phyloP scores from a whole-genome alignment of 1,140 invertebrate species.

The Drosophila fuyamai region DNA sequence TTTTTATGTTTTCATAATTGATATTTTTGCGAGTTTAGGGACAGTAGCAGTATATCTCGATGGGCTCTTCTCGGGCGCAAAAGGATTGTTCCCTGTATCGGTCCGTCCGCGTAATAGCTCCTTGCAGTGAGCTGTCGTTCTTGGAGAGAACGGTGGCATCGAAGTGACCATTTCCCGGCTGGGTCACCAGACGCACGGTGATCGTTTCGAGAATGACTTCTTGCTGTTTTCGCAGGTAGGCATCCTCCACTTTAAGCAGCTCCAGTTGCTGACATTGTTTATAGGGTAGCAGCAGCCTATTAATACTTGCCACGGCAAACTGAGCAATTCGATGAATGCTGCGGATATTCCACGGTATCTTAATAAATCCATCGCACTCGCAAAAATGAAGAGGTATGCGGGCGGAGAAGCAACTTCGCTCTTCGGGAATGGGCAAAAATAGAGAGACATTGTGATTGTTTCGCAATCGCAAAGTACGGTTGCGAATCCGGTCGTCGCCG shows the following conservation, averaged over 20 bases:
- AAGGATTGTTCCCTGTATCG: conserved; percentile 9
- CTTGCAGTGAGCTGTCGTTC: not conserved
- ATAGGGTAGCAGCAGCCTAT: conserved; percentile 1
- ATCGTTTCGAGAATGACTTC: not conserved
- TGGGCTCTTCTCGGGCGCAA: not conserved
- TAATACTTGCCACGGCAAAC: conserved; percentile 4
- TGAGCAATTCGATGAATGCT: conserved; percentile 2
- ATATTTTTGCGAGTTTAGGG: not conserved
- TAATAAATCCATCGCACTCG: conserved; percentile 3
- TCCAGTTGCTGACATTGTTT: conserved; percentile 11
- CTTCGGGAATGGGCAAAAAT: conserved; percentile 30
- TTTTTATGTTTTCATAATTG: not conserved
- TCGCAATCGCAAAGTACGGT: not conserved
- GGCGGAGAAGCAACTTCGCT: conserved; percentile 24
- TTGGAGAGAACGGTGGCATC: conserved; percentile 10
- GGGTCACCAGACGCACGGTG: conserved; percentile 18
- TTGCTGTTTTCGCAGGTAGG: conserved; percentile 6
- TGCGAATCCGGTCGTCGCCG: not conserved
- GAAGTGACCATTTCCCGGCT: conserved; percentile 13
- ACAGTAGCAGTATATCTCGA: conserved; percentile 31
- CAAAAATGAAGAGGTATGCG: conserved; percentile 15
- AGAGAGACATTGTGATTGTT: conserved; percentile 21
- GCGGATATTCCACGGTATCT: not conserved
- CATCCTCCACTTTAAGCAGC: conserved; percentile 4
- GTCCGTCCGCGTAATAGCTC: conserved; percentile 16